Conservation (phyloP, 1,140 invertebrate genomes). For the Limonius californicus region DNA sequence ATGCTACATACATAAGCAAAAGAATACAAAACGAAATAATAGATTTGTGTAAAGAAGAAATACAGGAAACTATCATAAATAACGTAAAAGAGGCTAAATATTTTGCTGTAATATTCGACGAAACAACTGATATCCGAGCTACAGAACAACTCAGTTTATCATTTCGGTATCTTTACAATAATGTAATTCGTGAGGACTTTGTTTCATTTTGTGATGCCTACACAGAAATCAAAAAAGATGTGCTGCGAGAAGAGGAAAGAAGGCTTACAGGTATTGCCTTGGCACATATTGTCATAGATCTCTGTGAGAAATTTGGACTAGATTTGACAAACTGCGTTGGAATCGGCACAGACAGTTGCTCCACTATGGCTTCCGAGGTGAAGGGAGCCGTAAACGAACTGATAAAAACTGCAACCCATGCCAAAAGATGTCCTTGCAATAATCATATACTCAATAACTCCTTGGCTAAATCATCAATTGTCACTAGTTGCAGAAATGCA, state of each 20-base stretch:
- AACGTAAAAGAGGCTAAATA: background rate
- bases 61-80: background rate
- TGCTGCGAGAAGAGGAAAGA: too few relatives aligned
- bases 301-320: background rate
- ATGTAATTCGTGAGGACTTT: background rate
- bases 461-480: background rate
- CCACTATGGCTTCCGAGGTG: too few relatives aligned
- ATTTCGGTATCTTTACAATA: background rate
- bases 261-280: background rate
- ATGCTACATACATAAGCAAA: conserved; percentile 1
- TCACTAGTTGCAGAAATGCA: background rate
- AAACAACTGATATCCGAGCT: background rate
- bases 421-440: background rate
- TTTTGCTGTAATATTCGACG: background rate
- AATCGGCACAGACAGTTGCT: too few relatives aligned
- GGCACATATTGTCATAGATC: background rate
- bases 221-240: too few relatives aligned
- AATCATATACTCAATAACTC: conserved; percentile 2
- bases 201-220: too few relatives aligned
- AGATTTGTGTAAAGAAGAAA: background rate
- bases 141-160: background rate
- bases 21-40: background rate
- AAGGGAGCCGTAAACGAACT: background rate
- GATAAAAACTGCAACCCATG: background rate
- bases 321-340: too few relatives aligned